Conservation (phyloP, 2,797 vertebrate species). For the Melanotaenia boesemani region DNA sequence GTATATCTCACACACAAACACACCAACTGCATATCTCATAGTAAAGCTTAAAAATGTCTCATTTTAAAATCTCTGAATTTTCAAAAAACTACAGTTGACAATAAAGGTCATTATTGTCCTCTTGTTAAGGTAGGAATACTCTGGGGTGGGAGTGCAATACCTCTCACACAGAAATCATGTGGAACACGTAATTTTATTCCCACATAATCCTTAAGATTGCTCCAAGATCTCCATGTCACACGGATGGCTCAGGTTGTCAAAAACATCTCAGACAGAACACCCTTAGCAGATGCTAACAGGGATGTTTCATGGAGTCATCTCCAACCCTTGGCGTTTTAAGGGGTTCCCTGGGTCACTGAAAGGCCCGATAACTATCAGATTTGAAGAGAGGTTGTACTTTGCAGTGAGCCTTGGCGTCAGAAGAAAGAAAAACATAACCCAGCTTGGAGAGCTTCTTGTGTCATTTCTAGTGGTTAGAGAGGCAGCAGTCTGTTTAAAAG, state of each 20-base stretch:
- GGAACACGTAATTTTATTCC: background rate
- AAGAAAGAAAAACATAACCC: conserved; percentile 24
- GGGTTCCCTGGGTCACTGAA: background rate
- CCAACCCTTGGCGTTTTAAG: background rate
- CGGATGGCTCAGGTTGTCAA: background rate
- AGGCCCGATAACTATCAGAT: conserved; percentile 1
- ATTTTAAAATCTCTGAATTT: conserved; percentile 69
- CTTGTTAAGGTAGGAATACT: conserved; percentile 60
- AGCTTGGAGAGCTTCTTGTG: conserved; percentile 49
- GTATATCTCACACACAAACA: conserved; percentile 66
- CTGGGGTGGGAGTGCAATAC: conserved; percentile 60
- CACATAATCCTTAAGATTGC: background rate
- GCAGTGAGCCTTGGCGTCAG: conserved; percentile 39
- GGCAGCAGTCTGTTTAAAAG: conserved; percentile 49
- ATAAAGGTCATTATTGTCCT: conserved; percentile 57
- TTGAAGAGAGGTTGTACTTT: conserved; percentile 8
- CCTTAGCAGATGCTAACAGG: background rate
- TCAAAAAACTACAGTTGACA: conserved; percentile 69
- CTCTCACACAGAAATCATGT: conserved; percentile 14
- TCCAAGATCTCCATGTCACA: background rate
- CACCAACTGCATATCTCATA: conserved; percentile 71
- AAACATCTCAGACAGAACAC: no score
- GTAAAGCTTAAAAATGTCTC: conserved; percentile 77
- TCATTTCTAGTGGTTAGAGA: conserved; percentile 54
- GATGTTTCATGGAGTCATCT: background rate